A percentile compares a stretch with the other conserved stretches of the same genome.
Conservation (phyloP, 2,797 vertebrate species). For the Enteromius afrohamiltoni region DNA sequence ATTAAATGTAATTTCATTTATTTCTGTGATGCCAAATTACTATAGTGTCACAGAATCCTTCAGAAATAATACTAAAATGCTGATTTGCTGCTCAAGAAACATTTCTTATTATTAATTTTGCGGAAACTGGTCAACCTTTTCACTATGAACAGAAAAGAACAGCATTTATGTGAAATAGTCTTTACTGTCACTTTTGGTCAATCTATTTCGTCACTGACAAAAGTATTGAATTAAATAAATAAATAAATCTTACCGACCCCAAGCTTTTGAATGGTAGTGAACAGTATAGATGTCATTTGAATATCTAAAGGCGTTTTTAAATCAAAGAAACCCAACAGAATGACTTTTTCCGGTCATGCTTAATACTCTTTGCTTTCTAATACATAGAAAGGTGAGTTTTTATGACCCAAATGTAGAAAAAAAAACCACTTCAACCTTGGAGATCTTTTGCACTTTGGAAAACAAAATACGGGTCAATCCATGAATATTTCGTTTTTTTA, state of each 20-base stretch:
- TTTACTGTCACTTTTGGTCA: neutral
- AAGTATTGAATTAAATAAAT: neutral
- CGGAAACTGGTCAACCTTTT: no score
- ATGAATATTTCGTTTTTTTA: neutral
- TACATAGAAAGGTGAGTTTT: neutral
- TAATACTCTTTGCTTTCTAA: neutral
- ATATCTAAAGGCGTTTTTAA: neutral
- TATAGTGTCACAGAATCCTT: neutral
- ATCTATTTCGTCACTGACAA: neutral
- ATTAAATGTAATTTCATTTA: neutral
- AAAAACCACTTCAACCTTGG: neutral
- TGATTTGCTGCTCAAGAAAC: neutral
- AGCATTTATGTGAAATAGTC: neutral
- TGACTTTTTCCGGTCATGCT: neutral
- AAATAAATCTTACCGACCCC: neutral
- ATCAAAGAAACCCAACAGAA: neutral
- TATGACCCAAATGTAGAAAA: neutral
- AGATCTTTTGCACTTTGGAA: neutral
- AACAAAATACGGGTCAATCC: neutral
- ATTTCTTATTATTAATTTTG: neutral
- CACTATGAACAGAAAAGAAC: neutral
- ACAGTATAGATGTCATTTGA: neutral
- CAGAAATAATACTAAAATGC: neutral
- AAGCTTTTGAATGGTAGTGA: neutral
- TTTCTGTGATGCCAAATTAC: conserved; percentile 5